Percentiles rank a stretch among this genome's conserved stretches.
Conservation (phyloP, 2,113 vertebrate genomes). For the Crotophaga sulcirostris region DNA sequence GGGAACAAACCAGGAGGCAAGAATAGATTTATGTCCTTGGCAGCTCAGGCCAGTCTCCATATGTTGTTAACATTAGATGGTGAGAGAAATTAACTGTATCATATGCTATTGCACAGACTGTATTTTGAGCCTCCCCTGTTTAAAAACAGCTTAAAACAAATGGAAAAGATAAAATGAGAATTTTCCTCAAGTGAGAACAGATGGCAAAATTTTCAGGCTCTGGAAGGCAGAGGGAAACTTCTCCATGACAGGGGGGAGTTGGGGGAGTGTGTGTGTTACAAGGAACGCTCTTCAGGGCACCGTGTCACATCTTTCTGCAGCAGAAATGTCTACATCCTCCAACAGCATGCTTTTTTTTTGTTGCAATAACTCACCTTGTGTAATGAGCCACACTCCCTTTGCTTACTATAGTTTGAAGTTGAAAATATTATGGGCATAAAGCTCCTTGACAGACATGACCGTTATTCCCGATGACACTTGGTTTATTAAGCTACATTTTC, state of each 20-base stretch:
- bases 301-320: neutral
- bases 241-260: neutral
- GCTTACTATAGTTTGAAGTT: neutral
- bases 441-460: neutral
- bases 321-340: neutral
- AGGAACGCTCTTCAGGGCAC: neutral
- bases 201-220: slow-evolving; percentile 18
- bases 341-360: neutral
- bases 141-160: slow-evolving; percentile 18
- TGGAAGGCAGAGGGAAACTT: neutral
- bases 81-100: slow-evolving; percentile 39
- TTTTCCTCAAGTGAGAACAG: slow-evolving; percentile 40
- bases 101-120: neutral
- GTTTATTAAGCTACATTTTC: neutral
- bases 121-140: neutral
- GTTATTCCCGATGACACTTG: neutral
- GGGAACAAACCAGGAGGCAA: slow-evolving; percentile 3
- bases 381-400: neutral
- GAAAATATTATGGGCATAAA: neutral
- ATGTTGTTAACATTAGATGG: slow-evolving; percentile 50
- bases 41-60: slow-evolving; percentile 18
- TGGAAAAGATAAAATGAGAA: slow-evolving; percentile 16
- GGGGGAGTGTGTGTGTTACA: neutral
- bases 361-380: neutral
- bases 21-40: slow-evolving; percentile 49